A percentile compares a stretch with the other conserved stretches of the same genome.
Evolutionary conservation across 2,888 invertebrate genomes (phyloP).

Genomic region (Pediacus dermestoides): DNA sequence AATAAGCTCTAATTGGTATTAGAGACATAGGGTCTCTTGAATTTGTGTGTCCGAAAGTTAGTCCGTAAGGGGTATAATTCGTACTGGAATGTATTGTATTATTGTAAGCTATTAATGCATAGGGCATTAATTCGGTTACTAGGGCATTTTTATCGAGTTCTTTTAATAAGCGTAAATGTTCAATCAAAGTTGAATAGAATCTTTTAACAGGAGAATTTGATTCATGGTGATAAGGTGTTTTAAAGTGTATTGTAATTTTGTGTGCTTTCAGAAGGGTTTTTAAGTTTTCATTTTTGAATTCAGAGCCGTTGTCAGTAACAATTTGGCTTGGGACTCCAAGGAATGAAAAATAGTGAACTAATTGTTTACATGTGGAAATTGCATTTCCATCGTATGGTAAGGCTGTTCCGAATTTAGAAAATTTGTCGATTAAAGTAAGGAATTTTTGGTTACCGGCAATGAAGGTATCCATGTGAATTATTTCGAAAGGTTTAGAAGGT

Average conservation of each 20-base stretch:
- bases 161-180: constrained; percentile 1
- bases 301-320: background rate
- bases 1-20: no score
- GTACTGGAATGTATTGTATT: constrained; percentile 4
- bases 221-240: constrained; percentile 2
- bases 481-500: constrained; percentile 4
- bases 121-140: background rate
- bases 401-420: constrained; percentile 3
- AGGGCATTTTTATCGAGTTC: background rate
- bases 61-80: background rate
- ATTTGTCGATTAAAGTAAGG: constrained; percentile 1
- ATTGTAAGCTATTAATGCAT: constrained; percentile 4
- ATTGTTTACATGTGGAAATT: background rate
- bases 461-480: constrained; percentile 3
- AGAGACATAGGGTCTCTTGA: no score
- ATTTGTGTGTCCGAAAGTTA: no score
- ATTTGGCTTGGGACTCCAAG: background rate
- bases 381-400: background rate
- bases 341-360: background rate
- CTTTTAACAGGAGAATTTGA: constrained; percentile 1
- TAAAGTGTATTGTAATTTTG: constrained; percentile 3
- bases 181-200: constrained; percentile 4
- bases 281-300: constrained; percentile 3
- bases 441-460: constrained; percentile 1
- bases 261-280: constrained; percentile 1